Evolutionary conservation across 1,140 invertebrate species (phyloP).

Genomic region (Bombus balteatus): DNA sequence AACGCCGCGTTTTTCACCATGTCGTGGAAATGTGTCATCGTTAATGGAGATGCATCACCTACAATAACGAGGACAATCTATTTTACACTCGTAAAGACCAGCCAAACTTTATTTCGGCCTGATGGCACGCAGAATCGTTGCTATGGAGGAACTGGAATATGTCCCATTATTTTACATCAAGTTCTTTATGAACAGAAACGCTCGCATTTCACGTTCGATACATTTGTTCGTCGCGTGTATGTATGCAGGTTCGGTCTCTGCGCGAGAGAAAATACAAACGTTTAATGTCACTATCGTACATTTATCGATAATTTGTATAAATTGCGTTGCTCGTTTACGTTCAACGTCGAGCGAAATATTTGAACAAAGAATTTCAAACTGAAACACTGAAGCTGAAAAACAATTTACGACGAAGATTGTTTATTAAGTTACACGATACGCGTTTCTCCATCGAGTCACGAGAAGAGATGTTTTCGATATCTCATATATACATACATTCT

Average conservation of each 20-base stretch:
- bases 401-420: background rate
- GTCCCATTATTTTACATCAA: background rate
- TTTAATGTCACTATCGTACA: background rate
- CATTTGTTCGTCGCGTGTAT: background rate
- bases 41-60: slow-evolving; percentile 75
- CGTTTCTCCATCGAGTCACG: background rate
- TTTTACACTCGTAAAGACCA: slow-evolving; percentile 60
- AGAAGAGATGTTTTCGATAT: background rate
- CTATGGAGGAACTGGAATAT: slow-evolving; percentile 12
- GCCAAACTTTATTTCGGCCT: slow-evolving; percentile 53
- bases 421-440: background rate
- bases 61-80: slow-evolving; percentile 74
- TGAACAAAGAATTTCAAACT: background rate
- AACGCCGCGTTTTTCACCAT: slow-evolving; percentile 63
- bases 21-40: slow-evolving; percentile 66
- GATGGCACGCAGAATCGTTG: slow-evolving; percentile 33
- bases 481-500: background rate
- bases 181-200: slow-evolving; percentile 1
- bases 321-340: background rate
- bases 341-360: background rate
- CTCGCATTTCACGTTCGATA: too few species aligned
- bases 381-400: background rate
- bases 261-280: background rate
- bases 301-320: background rate
- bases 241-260: too few species aligned